Evolutionary conservation across 2,797 vertebrate species (phyloP).

Genomic region (Aplochiton taeniatus): DNA sequence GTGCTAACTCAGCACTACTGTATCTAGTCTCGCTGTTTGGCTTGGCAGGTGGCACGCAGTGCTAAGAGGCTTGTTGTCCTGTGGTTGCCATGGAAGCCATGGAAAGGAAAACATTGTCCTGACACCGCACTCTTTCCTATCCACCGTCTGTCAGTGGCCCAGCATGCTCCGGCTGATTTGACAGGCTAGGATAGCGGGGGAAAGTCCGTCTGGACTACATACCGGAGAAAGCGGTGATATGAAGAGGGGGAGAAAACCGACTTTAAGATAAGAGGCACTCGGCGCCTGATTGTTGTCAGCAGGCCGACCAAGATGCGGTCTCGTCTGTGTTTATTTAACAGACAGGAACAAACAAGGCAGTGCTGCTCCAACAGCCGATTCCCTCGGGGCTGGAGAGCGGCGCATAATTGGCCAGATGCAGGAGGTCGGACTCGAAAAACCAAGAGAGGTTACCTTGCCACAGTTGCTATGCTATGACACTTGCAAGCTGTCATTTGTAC

Average conservation of each 20-base stretch:
- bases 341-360: not conserved
- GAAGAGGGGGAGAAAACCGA: not conserved
- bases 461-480: not conserved
- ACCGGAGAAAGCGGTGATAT: too few species aligned
- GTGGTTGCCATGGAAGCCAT: too few species aligned
- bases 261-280: not conserved
- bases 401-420: not conserved
- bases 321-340: not conserved
- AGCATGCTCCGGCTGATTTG: too few species aligned
- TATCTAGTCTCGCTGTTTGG: too few species aligned
- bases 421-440: too few species aligned
- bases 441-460: not conserved
- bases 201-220: too few species aligned
- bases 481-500: not conserved
- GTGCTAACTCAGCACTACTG: too few species aligned
- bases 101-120: too few species aligned
- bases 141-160: too few species aligned
- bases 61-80: too few species aligned
- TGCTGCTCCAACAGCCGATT: slow-evolving; percentile 2
- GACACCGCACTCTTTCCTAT: too few species aligned
- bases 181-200: not conserved
- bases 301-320: slow-evolving; percentile 1
- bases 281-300: slow-evolving; percentile 3
- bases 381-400: not conserved
- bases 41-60: too few species aligned